Base-by-base conservation (phyloP, 2,888 invertebrate genomes). In the Sycophila texana region DNA sequence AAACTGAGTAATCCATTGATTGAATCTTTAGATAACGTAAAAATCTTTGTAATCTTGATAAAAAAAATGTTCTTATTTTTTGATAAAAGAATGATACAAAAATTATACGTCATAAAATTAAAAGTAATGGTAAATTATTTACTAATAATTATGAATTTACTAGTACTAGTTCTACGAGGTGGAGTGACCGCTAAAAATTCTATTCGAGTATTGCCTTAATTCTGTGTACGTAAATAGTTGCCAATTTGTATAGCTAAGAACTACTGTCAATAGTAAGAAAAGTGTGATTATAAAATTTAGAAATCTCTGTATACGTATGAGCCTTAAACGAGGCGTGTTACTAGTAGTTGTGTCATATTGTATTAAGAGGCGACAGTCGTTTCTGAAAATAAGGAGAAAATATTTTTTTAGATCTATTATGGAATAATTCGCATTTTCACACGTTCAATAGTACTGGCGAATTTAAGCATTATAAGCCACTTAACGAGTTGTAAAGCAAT, bases 281-380 rank as follows among this genome's bases (percentile, higher is more conserved):
- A 61, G 81, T 81, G 81, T 81, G 81, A 81, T 81, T 77, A 75
- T 75, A 74, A 72, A 72, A 7, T 77, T n/a, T 58, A 49, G 55
- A 72, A 63, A 68, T 68, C 18, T 66, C 61, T 72, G 20, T 51
- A 74, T 79, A 72, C 57, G 63, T 68, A 77, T 65, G 60, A 16
- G 74, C 66, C 65, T 77, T 74, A 26, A 55, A 72, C n/a, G 18
- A 73, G 73, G 30, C 22, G 26, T 14, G 70, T 58, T 68, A 60
- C 63, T 73, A 70, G 39, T 73, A 70, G 26, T 72, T 22, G 65
- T 55, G 71, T 77, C 74, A 74, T 77, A 74, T 71, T 71, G 16
- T 20, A 75, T 61, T 26, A 16, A 53, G 26, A 74, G 16, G 63
- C 53, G 61, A 63, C 55, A 67, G 53, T 71, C 30, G 18, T 57